Evolutionary conservation across 2,113 vertebrate species (phyloP), one percentile per base, ranked within the genome.

Genomic region (Spilogale gracilis): DNA sequence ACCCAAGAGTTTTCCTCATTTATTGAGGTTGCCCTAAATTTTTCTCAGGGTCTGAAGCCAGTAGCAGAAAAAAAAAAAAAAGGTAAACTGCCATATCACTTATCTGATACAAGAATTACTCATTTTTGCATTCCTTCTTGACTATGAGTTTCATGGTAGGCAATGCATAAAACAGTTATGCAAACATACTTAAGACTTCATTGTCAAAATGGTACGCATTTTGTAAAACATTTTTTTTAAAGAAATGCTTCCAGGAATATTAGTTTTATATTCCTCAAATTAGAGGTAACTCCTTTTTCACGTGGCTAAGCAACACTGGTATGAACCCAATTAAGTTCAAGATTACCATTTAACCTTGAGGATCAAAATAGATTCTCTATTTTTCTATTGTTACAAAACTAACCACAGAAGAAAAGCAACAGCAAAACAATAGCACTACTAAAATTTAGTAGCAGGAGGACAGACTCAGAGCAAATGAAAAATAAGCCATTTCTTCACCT

Each of bases 171-270:
- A 86, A 89, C 16, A 76, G 11, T n/a, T 86, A 78, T 93, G 60
- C 38, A 94, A 83, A 95, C 96, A 38, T 20, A 94, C 58, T 93
- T 90, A 94, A 79, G 83, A 85, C 9, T 58, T 86, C 32, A 86
- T 71, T 94, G 88, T 94, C 67, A 69, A 93, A 95, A 52, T n/a
- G 63, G 45, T 54, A 21, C 48, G 20, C 20, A 81, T 89, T 65
- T 79, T 20, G 23, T 43, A 80, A 88, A 45, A 69, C 1, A 20
- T 69, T 38, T 54, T n/a, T 60, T 48, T 6, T 6, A 13, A 58
- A 92, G n/a, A 89, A 93, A 52, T 50, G 10, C 23, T 83, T 82
- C 27, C 20, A 50, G 54, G 38, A 79, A 63, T 91, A 73, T 48
- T 91, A 76, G 12, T 6, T 88, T 94, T 89, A 21, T 56, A 56